A percentile compares a stretch with the other conserved stretches of the same genome.
These are phyloP conservation scores for Sebastes iracundus DNA, from an alignment of 2,797 vertebrate species.

Conservation along the genomic window DNA sequence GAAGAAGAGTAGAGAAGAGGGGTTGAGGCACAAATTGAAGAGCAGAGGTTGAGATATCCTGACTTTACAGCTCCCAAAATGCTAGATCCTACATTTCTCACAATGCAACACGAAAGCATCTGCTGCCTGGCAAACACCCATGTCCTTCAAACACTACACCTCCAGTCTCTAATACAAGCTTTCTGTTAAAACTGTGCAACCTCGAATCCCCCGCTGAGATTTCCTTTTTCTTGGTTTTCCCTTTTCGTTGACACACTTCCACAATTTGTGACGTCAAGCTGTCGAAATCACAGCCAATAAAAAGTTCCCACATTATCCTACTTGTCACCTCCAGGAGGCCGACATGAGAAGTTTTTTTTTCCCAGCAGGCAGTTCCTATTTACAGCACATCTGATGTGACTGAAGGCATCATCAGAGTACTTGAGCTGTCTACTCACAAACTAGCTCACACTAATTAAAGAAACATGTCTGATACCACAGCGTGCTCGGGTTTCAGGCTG, in stretches of 20 bases:
- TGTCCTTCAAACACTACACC: neutral
- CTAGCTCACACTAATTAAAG: slow-evolving; percentile 53
- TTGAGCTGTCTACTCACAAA: slow-evolving; percentile 31
- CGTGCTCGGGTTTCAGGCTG: slow-evolving; percentile 37
- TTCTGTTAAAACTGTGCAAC: neutral
- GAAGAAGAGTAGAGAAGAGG: neutral
- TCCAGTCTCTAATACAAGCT: neutral
- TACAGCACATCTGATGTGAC: slow-evolving; percentile 48
- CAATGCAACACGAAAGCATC: neutral
- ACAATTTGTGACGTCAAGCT: neutral
- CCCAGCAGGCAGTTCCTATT: slow-evolving; percentile 56
- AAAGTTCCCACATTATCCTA: slow-evolving; percentile 23
- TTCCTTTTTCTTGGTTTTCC: neutral
- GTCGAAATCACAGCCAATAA: slow-evolving; percentile 11
- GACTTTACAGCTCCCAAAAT: neutral
- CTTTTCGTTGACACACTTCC: slow-evolving; percentile 25
- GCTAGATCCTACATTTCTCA: neutral
- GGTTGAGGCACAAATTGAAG: neutral
- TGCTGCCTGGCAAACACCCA: neutral
- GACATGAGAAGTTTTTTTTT: slow-evolving; percentile 27
- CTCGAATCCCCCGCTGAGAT: neutral
- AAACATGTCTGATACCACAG: slow-evolving; percentile 8
- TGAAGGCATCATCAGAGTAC: slow-evolving; percentile 49
- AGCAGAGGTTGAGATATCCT: neutral
- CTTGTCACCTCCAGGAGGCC: slow-evolving; percentile 29